These are phyloP conservation scores for Dreissena rostriformis DNA, from an alignment of 1,140 invertebrate genomes.

Conservation along the genomic window DNA sequence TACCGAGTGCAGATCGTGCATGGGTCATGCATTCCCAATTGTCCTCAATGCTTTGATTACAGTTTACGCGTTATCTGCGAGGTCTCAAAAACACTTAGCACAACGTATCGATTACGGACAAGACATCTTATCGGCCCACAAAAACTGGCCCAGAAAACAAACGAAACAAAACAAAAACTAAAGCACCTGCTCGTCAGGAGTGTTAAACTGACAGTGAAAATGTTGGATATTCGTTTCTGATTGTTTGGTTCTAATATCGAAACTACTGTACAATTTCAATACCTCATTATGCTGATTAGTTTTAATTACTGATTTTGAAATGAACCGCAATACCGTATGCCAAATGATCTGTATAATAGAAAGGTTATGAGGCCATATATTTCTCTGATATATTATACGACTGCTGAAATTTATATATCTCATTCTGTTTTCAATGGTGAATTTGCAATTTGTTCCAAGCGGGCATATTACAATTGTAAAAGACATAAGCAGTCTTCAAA, in stretches of 20 bases:
- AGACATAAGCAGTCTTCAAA: neutral
- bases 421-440: too few relatives aligned
- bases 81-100: too few relatives aligned
- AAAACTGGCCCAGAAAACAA: slow-evolving; percentile 25
- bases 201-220: slow-evolving; percentile 5
- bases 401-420: neutral
- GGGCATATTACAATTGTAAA: too few relatives aligned
- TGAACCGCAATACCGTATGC: neutral
- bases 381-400: slow-evolving; percentile 5
- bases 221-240: slow-evolving; percentile 6
- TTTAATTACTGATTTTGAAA: neutral
- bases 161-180: slow-evolving; percentile 10
- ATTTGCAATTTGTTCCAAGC: too few relatives aligned
- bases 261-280: too few relatives aligned
- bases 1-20: too few relatives aligned
- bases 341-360: slow-evolving; percentile 40
- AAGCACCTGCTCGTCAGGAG: slow-evolving; percentile 38
- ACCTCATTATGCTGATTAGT: too few relatives aligned
- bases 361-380: slow-evolving; percentile 2
- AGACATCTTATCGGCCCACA: slow-evolving; percentile 3
- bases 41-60: too few relatives aligned
- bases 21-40: too few relatives aligned
- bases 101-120: too few relatives aligned
- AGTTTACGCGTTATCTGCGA: too few relatives aligned
- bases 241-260: slow-evolving; percentile 10